A percentile compares a stretch with the other conserved stretches of the same genome.
Evolutionary conservation across 2,888 invertebrate species (phyloP).

Genomic region (Boloria selene): DNA sequence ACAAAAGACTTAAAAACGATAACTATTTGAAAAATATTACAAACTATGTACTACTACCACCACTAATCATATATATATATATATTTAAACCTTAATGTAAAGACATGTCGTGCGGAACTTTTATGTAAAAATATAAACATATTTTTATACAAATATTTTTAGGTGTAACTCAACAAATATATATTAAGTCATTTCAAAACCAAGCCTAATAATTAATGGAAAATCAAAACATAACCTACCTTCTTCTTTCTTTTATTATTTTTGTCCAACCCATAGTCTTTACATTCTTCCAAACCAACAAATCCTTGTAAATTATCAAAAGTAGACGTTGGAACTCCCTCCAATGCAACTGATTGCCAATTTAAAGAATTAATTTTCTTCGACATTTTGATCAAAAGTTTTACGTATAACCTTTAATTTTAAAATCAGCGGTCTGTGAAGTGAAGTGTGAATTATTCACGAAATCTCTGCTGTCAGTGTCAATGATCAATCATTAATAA

Average conservation of each 20-base stretch:
- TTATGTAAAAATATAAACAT: no score
- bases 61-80: no score
- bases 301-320: constrained; percentile 84
- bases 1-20: neutral
- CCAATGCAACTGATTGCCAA: constrained; percentile 86
- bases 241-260: constrained; percentile 62
- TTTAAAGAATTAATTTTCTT: constrained; percentile 66
- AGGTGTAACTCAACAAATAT: no score
- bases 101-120: no score
- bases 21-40: neutral
- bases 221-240: constrained; percentile 48
- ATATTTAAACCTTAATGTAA: neutral
- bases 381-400: constrained; percentile 53
- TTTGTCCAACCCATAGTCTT: constrained; percentile 84
- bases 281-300: constrained; percentile 90
- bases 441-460: no score
- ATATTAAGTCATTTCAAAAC: no score
- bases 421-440: no score
- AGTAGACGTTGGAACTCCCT: constrained; percentile 74
- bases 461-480: no score
- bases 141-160: neutral
- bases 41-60: no score
- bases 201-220: neutral
- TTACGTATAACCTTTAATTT: constrained; percentile 10
- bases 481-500: no score